Conservation (phyloP, 2,113 vertebrate species). For the Tetraodon nigroviridis region DNA sequence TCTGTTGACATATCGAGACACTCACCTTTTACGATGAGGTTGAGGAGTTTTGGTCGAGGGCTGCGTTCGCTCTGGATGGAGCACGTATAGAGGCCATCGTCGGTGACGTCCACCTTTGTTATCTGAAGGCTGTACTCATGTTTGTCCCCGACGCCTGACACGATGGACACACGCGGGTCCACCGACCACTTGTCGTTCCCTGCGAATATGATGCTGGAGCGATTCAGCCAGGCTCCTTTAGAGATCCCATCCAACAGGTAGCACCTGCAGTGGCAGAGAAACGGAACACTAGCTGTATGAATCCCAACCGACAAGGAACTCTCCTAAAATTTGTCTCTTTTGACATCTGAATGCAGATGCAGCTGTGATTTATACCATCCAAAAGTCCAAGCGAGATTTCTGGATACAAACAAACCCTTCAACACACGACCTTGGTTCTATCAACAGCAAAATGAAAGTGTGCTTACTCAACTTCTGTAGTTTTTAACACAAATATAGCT, state of each 20-base stretch:
- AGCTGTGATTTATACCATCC: too few relatives aligned
- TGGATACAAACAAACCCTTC: too few relatives aligned
- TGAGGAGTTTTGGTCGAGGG: slow-evolving; percentile 88
- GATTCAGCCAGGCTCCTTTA: slow-evolving; percentile 98
- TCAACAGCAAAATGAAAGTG: too few relatives aligned
- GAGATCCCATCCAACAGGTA: slow-evolving; percentile 94
- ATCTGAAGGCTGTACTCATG: slow-evolving; percentile 98
- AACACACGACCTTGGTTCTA: too few relatives aligned
- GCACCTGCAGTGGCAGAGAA: slow-evolving; percentile 77
- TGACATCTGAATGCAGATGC: too few relatives aligned
- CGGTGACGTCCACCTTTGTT: slow-evolving; percentile 93
- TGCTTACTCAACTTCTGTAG: too few relatives aligned
- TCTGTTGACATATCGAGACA: background rate
- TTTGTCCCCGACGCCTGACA: slow-evolving; percentile 80
- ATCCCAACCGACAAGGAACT: background rate
- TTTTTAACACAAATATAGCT: too few relatives aligned
- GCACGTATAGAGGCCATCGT: slow-evolving; percentile 94
- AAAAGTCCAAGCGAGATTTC: too few relatives aligned
- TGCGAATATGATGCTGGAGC: slow-evolving; percentile 96
- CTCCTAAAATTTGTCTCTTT: too few relatives aligned
- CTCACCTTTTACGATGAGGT: slow-evolving; percentile 93
- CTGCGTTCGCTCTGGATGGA: slow-evolving; percentile 94
- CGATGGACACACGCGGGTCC: slow-evolving; percentile 94
- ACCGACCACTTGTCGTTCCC: slow-evolving; percentile 96
- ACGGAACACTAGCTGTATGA: background rate